A percentile compares a stretch with the other conserved stretches of the same genome.
Evolutionary conservation across 2,113 vertebrate species (phyloP).

Genomic region (Orientallactaga bullata): DNA sequence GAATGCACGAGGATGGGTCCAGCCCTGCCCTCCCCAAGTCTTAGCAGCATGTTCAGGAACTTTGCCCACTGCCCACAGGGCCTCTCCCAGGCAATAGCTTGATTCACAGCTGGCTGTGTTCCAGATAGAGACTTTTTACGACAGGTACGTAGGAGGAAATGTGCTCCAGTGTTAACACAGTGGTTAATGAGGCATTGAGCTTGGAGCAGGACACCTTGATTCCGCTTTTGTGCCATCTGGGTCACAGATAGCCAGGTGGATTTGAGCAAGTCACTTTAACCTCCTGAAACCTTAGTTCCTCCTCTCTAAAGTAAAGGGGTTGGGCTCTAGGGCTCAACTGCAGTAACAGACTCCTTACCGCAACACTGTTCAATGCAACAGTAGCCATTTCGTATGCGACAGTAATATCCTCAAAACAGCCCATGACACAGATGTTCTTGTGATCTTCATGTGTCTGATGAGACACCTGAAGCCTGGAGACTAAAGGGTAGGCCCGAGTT

Average conservation of each 20-base stretch:
- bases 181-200: conserved; percentile 62
- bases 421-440: not conserved
- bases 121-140: conserved; percentile 59
- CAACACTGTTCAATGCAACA: not conserved
- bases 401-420: not conserved
- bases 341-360: not conserved
- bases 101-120: conserved; percentile 31
- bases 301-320: not conserved
- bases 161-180: conserved; percentile 11
- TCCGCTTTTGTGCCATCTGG: not conserved
- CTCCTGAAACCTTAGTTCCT: conserved; percentile 2
- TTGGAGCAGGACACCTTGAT: conserved; percentile 52
- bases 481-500: not conserved
- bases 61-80: not conserved
- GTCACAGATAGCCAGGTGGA: conserved; percentile 38
- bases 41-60: conserved; percentile 22
- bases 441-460: not conserved
- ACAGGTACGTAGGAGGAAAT: conserved; percentile 30
- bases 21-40: not conserved
- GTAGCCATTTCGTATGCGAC: not conserved
- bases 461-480: not conserved
- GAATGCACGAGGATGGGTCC: not conserved
- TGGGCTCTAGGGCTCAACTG: not conserved
- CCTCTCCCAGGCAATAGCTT: conserved; percentile 12
- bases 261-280: conserved; percentile 40